Evolutionary conservation across 1,140 invertebrate genomes (phyloP).

Genomic region (Bombus balteatus): DNA sequence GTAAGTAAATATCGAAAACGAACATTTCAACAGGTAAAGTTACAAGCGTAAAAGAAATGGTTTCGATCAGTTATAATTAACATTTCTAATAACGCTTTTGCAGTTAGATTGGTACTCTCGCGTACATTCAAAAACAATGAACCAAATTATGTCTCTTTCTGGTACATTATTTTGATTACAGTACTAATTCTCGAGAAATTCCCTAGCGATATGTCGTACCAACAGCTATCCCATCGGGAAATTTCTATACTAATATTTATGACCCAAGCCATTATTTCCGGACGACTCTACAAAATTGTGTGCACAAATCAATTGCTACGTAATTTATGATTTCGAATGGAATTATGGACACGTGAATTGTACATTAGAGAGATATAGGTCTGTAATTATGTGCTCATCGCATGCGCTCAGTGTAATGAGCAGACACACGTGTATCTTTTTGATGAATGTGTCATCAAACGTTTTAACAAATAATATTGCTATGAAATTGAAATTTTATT

Average conservation of each 20-base stretch:
- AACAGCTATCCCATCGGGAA: not conserved
- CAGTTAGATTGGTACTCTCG: not conserved
- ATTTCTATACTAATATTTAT: constrained; percentile 37
- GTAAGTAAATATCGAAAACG: not conserved
- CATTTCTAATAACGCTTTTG: not conserved
- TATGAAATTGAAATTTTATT: not conserved
- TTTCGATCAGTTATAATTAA: not conserved
- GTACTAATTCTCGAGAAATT: constrained; percentile 24
- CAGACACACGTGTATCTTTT: not conserved
- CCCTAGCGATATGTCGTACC: not conserved
- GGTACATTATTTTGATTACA: constrained; percentile 14
- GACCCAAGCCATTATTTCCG: constrained; percentile 29
- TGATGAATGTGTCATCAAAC: not conserved
- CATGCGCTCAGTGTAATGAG: not conserved
- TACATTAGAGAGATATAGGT: constrained; percentile 22
- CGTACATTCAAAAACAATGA: not conserved
- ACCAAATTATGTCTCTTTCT: not conserved
- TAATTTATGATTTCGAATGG: constrained; percentile 19
- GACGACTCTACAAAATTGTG: constrained; percentile 16
- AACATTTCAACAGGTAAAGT: not conserved
- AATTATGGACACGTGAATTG: constrained; percentile 31
- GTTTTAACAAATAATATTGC: not conserved
- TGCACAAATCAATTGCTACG: constrained; percentile 36
- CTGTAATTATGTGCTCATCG: constrained; percentile 19
- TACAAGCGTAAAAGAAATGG: not conserved